Evolutionary conservation across 2,888 invertebrate species (phyloP).

Genomic region (Sclerodermus sp.): DNA sequence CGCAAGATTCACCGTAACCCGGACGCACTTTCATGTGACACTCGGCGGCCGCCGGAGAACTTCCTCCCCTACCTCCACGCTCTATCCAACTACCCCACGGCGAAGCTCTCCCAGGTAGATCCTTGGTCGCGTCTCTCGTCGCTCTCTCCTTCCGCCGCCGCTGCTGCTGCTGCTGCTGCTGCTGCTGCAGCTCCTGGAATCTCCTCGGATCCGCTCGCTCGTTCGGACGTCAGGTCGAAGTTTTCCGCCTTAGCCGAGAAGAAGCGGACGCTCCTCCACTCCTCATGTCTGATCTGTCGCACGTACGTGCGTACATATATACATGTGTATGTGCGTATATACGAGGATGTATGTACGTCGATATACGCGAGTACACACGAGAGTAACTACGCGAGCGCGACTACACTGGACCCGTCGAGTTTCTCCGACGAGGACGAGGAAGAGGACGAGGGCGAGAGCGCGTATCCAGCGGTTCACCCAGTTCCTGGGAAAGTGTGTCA

Average conservation of each 20-base stretch:
- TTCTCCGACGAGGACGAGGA: background rate
- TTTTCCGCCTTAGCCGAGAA: background rate
- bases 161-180: background rate
- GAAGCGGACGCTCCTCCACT: background rate
- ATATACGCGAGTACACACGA: too few relatives aligned
- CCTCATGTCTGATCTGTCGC: background rate
- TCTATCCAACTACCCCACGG: too few relatives aligned
- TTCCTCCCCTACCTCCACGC: background rate
- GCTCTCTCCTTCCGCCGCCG: background rate
- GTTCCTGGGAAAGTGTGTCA: background rate
- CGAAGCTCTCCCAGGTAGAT: too few relatives aligned
- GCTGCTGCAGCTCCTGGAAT: background rate
- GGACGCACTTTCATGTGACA: background rate
- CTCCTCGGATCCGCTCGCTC: background rate
- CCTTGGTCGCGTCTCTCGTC: too few relatives aligned
- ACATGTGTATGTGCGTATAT: too few relatives aligned
- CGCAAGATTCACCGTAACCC: background rate
- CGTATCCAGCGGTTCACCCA: constrained; percentile 1
- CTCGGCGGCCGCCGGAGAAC: background rate
- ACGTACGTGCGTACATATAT: background rate
- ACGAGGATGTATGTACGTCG: too few relatives aligned
- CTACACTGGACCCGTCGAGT: too few relatives aligned
- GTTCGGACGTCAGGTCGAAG: background rate
- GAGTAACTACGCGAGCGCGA: too few relatives aligned
- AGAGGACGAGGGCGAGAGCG: constrained; percentile 4